Evolutionary conservation across 2,888 invertebrate species (phyloP).

Genomic region (Drosophila koepferae): DNA sequence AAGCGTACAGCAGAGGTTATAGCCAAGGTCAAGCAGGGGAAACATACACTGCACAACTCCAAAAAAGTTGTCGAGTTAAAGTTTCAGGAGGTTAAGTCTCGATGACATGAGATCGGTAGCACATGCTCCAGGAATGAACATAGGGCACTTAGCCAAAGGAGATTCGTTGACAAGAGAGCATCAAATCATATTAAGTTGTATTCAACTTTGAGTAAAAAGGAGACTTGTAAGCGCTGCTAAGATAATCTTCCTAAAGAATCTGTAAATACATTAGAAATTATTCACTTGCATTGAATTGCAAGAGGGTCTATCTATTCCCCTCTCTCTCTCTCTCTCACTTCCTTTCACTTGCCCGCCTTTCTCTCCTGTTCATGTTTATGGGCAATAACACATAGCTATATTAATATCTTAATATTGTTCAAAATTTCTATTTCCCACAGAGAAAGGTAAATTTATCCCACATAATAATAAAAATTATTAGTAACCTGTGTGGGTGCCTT

Average conservation of each 20-base stretch:
- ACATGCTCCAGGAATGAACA: background rate
- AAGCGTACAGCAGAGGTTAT: conserved; percentile 40
- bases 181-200: background rate
- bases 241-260: no score
- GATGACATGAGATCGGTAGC: conserved; percentile 58
- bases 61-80: conserved; percentile 24
- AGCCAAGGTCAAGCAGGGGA: conserved; percentile 52
- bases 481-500: conserved; percentile 27
- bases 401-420: conserved; percentile 13
- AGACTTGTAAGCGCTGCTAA: no score
- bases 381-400: background rate
- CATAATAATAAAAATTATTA: conserved; percentile 26
- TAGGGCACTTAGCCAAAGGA: background rate
- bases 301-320: background rate
- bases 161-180: background rate
- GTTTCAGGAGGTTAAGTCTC: conserved; percentile 51
- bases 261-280: no score
- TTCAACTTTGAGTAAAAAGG: background rate
- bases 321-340: background rate
- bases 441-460: conserved; percentile 8
- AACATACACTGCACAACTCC: conserved; percentile 7
- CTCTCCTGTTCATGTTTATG: background rate
- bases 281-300: no score
- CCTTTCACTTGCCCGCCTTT: background rate
- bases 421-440: conserved; percentile 22